Percentiles rank a stretch among this genome's conserved stretches.
phyloP scores from a whole-genome alignment of 1,140 invertebrate genomes.

The Drosophila ironensis region DNA sequence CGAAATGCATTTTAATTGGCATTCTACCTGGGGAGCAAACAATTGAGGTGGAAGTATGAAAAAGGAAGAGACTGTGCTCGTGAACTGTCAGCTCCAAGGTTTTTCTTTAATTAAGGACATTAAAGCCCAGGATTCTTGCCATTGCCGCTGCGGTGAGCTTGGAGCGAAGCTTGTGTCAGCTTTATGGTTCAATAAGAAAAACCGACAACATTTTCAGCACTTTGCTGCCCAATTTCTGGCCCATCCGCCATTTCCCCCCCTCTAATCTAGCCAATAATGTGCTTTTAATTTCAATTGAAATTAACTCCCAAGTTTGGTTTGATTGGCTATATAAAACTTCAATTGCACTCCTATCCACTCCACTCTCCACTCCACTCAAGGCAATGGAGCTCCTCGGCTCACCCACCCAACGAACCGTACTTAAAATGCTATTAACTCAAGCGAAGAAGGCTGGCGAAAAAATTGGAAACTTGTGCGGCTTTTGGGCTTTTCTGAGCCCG shows the following conservation, averaged over 20 bases:
- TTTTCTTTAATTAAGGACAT: no score
- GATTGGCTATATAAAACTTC: conserved; percentile 36
- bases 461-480: conserved; percentile 73
- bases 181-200: no score
- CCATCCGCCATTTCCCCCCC: background rate
- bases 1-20: conserved; percentile 15
- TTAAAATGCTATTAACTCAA: conserved; percentile 78
- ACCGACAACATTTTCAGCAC: no score
- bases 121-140: no score
- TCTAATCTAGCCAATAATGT: conserved; percentile 20
- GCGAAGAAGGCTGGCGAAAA: conserved; percentile 11
- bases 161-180: no score
- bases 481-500: conserved; percentile 61
- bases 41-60: background rate
- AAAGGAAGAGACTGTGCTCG: background rate
- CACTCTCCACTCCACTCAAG: background rate
- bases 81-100: no score
- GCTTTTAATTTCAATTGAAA: conserved; percentile 56
- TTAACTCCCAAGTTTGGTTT: conserved; percentile 27
- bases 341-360: conserved; percentile 38
- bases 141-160: no score
- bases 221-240: background rate
- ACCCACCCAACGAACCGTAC: conserved; percentile 36
- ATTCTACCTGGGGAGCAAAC: background rate
- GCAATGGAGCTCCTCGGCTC: background rate